phyloP scores from a whole-genome alignment of 2,113 vertebrate genomes.

The Rhizomys pruinosus region DNA sequence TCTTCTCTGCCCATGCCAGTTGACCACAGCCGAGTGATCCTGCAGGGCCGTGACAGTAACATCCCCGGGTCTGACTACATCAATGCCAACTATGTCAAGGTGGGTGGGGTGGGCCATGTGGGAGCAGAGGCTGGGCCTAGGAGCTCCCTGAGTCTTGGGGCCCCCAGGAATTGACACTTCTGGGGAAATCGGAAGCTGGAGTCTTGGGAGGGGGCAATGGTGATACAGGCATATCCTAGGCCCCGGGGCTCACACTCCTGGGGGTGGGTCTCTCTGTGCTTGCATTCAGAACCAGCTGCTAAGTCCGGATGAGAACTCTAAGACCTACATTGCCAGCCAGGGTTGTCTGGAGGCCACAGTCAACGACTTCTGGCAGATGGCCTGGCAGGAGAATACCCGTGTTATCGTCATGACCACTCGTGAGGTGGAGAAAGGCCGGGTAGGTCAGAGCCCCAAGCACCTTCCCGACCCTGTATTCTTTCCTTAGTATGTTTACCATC shows the following conservation, averaged over 20 bases:
- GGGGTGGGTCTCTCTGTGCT: not conserved
- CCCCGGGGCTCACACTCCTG: not conserved
- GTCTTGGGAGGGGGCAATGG: not conserved
- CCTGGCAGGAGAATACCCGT: constrained; percentile 93
- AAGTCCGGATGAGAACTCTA: constrained; percentile 85
- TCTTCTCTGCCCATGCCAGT: constrained; percentile 83
- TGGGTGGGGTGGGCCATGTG: constrained; percentile 54
- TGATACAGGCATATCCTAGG: not conserved
- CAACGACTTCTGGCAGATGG: constrained; percentile 97
- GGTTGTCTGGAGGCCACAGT: constrained; percentile 93
- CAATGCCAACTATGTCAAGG: constrained; percentile 95
- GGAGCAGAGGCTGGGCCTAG: not conserved
- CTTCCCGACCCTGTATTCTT: not conserved
- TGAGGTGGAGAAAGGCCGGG: constrained; percentile 97
- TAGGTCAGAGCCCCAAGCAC: constrained; percentile 72
- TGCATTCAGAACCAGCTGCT: constrained; percentile 85
- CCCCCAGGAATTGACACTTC: not conserved
- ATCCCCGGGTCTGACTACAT: constrained; percentile 95
- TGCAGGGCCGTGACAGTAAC: constrained; percentile 88
- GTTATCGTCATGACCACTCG: constrained; percentile 98
- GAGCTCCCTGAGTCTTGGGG: not conserved
- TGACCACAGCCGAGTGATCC: constrained; percentile 93
- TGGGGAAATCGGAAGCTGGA: not conserved
- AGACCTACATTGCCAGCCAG: constrained; percentile 96
- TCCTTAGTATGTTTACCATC: not conserved